These are phyloP conservation scores for Abscondita cerata DNA, from an alignment of 2,888 invertebrate species.

Conservation along the genomic window DNA sequence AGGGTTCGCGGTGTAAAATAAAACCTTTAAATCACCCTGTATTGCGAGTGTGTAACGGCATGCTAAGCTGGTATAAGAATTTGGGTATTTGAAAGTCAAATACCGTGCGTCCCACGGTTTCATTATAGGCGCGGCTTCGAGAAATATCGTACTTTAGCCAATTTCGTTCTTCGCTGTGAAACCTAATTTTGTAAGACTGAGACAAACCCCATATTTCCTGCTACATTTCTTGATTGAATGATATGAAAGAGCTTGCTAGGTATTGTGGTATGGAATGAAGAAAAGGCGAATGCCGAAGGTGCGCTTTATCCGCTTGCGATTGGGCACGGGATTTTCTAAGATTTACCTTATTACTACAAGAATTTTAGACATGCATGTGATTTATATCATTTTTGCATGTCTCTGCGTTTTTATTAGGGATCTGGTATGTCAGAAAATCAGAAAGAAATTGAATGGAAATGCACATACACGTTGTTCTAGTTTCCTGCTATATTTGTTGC, in stretches of 20 bases:
- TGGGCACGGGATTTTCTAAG: constrained; percentile 33
- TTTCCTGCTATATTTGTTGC: neutral
- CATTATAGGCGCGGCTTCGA: constrained; percentile 55
- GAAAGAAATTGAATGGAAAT: constrained; percentile 21
- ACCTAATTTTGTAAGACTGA: constrained; percentile 56
- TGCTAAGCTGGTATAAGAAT: constrained; percentile 49
- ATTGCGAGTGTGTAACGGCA: constrained; percentile 22
- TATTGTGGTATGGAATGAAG: constrained; percentile 20
- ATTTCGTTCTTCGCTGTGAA: constrained; percentile 52
- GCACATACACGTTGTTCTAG: constrained; percentile 9
- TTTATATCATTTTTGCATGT: constrained; percentile 33
- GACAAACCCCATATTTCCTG: constrained; percentile 57
- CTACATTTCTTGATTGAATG: constrained; percentile 57
- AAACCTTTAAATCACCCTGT: constrained; percentile 19
- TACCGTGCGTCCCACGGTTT: constrained; percentile 51
- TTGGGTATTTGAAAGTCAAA: constrained; percentile 57
- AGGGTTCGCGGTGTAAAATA: constrained; percentile 5
- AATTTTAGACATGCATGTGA: constrained; percentile 33
- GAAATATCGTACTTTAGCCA: constrained; percentile 56
- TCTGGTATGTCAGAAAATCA: constrained; percentile 25
- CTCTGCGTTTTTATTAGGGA: constrained; percentile 23
- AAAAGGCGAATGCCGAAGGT: constrained; percentile 27
- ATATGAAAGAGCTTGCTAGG: constrained; percentile 39
- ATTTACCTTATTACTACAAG: constrained; percentile 41
- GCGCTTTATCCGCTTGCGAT: constrained; percentile 31